These are phyloP conservation scores for Atherinomorus stipes DNA, from an alignment of 2,113 vertebrate species.

Conservation along the genomic window DNA sequence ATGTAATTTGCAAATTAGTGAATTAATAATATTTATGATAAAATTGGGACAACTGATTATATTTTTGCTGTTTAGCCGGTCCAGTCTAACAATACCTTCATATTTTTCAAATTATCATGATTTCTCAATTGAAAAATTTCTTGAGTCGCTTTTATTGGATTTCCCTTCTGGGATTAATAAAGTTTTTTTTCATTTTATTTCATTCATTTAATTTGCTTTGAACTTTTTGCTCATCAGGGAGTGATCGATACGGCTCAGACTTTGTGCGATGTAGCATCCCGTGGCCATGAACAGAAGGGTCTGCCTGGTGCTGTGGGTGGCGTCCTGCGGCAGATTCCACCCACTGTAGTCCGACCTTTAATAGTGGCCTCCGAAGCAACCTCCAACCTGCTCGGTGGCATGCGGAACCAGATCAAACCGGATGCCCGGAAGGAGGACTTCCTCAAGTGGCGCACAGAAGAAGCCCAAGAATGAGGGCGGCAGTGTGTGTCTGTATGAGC, in stretches of 20 bases:
- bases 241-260: slow-evolving; percentile 92
- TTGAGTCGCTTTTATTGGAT: neutral
- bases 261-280: slow-evolving; percentile 89
- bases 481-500: slow-evolving; percentile 39
- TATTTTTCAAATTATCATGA: too few relatives aligned
- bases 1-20: too few relatives aligned
- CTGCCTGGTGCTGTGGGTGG: slow-evolving; percentile 92
- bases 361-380: slow-evolving; percentile 93
- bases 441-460: slow-evolving; percentile 83
- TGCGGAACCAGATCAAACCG: slow-evolving; percentile 87
- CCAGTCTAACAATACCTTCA: neutral
- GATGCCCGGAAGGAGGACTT: slow-evolving; percentile 83
- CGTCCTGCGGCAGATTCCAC: slow-evolving; percentile 93
- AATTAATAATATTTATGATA: too few relatives aligned
- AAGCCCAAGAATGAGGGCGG: slow-evolving; percentile 83
- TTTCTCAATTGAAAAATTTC: neutral
- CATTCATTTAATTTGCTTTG: neutral
- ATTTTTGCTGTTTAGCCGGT: neutral
- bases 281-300: slow-evolving; percentile 93
- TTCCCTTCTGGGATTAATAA: too few relatives aligned
- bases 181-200: too few relatives aligned
- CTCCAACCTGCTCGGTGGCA: slow-evolving; percentile 91
- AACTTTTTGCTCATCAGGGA: slow-evolving; percentile 79
- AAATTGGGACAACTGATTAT: neutral
- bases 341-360: slow-evolving; percentile 91